Evolutionary conservation across 2,797 vertebrate genomes (phyloP), one percentile per base, ranked within the genome.

Genomic region (Babyrousa celebensis): DNA sequence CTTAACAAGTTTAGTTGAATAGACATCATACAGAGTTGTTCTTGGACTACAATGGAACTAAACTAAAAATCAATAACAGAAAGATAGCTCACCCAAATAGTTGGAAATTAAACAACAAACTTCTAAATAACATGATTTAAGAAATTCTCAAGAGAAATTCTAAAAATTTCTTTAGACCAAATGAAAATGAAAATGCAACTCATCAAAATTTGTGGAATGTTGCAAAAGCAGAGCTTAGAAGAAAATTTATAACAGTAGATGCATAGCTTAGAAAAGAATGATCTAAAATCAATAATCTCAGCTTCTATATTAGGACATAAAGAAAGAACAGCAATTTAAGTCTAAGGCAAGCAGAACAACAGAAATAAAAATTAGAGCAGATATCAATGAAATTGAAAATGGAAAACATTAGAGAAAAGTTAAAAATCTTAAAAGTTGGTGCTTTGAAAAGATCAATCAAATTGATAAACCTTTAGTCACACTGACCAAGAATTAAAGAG

Each of bases 401-500:
- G 36, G 36, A 91, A 77, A 83, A 6, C 23, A 58, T 43, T 15
- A 86, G n/a, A 67, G 36, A 70, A 75, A 17, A 65, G 18, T 6
- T 16, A 67, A 74, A 75, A 60, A 65, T 5, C 1, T 1, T 70
- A 52, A 94, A 94, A 84, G 11, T 43, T 72, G 7, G 2, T 67
- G 3, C 62, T 91, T 74, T 70, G 56, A 54, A 85, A 83, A 83
- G 12, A 52, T 68, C 27, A 48, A 21, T 78, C 48, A 84, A 36
- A 32, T 63, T 89, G 52, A 21, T 89, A 83, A 83, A 75, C 29
- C n/a, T 80, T 15, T 71, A 60, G 17, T 8, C 43, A 83, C 40
- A 65, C 71, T 92, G 75, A 75, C n/a, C 54, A 54, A 54, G 70
- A 63, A 87, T 86, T 36, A 92, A 68, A 95, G n/a, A 82, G 77